A percentile compares a stretch with the other conserved stretches of the same genome.
These are phyloP conservation scores for Azorinus chamasolen DNA, from an alignment of 2,888 invertebrate species.

Conservation along the genomic window DNA sequence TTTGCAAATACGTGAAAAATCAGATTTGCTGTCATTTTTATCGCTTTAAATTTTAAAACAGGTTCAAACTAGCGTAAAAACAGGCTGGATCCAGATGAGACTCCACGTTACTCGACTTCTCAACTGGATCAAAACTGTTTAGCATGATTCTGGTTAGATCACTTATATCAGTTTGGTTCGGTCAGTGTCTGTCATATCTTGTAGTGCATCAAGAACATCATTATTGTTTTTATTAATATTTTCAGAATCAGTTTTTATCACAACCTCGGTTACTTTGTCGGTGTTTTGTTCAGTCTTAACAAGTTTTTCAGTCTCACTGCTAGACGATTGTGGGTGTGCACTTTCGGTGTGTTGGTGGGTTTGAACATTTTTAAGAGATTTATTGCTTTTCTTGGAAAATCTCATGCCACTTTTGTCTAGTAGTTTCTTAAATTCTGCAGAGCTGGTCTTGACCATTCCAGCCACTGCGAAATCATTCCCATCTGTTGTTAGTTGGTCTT, in stretches of 20 bases:
- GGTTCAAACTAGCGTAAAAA: no score
- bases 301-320: not conserved
- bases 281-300: not conserved
- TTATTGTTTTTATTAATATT: constrained; percentile 11
- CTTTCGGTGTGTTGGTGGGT: no score
- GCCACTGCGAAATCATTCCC: not conserved
- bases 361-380: not conserved
- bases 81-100: no score
- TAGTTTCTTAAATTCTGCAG: constrained; percentile 17
- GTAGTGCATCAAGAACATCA: constrained; percentile 20
- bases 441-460: constrained; percentile 17
- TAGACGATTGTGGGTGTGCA: not conserved
- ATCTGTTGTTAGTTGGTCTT: not conserved
- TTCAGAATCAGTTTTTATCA: not conserved
- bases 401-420: constrained; percentile 4
- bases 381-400: not conserved
- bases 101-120: no score
- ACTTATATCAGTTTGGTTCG: constrained; percentile 33
- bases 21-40: no score
- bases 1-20: no score
- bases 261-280: constrained; percentile 14
- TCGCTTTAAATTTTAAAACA: no score
- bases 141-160: no score
- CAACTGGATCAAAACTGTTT: no score
- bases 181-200: constrained; percentile 25